Evolutionary conservation across 1,140 invertebrate genomes (phyloP).

Genomic region (Tachypleus tridentatus): DNA sequence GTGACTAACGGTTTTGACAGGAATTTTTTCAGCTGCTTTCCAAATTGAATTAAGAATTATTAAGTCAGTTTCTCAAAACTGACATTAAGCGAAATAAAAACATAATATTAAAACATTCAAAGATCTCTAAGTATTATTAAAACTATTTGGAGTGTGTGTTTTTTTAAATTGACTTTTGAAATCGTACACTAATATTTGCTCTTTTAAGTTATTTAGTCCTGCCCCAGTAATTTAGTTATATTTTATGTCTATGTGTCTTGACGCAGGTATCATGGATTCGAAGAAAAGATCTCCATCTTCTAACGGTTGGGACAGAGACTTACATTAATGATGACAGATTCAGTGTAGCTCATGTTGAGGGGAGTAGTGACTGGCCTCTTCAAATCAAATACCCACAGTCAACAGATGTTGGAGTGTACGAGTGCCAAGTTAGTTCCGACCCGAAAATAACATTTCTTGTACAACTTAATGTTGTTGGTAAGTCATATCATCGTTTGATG

Average conservation of each 20-base stretch:
- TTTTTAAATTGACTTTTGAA: no score
- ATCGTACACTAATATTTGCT: no score
- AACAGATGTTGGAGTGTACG: conserved; percentile 69
- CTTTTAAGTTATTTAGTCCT: no score
- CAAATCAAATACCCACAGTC: conserved; percentile 80
- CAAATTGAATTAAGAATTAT: no score
- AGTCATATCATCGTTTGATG: background rate
- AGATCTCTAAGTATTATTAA: no score
- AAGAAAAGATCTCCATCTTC: conserved; percentile 67
- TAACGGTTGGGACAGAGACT: conserved; percentile 68
- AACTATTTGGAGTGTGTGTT: no score
- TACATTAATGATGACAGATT: conserved; percentile 70
- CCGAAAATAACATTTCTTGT: conserved; percentile 31
- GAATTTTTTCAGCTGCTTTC: no score
- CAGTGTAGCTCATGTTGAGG: conserved; percentile 26
- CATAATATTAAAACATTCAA: no score
- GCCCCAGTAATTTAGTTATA: no score
- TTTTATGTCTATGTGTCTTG: background rate
- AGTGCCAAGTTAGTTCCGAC: conserved; percentile 68
- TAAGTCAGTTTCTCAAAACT: no score
- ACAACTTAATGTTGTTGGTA: background rate
- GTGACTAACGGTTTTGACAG: no score
- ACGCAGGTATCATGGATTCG: conserved; percentile 76
- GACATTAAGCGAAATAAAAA: no score
- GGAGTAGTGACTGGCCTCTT: conserved; percentile 75